Base-by-base conservation (phyloP, 2,888 invertebrate species). In the Pandemis cinnamomeana region DNA sequence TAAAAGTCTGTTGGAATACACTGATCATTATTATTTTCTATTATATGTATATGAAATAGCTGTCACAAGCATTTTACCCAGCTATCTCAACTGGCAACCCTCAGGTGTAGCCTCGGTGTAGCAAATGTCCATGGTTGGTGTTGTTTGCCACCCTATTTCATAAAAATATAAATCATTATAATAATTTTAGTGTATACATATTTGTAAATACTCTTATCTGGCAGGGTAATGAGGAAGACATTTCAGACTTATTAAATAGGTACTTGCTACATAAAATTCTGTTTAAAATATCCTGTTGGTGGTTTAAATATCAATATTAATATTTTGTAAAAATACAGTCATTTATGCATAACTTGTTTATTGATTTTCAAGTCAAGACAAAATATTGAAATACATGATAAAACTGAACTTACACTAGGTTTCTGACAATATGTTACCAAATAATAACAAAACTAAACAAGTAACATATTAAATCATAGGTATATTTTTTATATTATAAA, bases 381-480 rank as follows among this genome's bases (percentile, higher is more conserved):
- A 72, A 63, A 20, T 63, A 69, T 51, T 70, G 27, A n/a, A 71
- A 55, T 64, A 71, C 64, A 71, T 48, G 61, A 74, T 71, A 67
- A 70, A 74, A 70, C 53, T 70, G 66, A 74, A 71, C 67, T 67
- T 71, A 74, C 5, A n/a, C 74, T 74, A 74, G 67, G 67, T 74
- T 68, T 71, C 71, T 70, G 73, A 74, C 60, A 61, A 36, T 71
- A 72, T 68, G 46, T 55, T 75, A 75, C 68, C 68, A 61, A 75
- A 68, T 68, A 71, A 64, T 61, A 75, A 75, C 67, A 71, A 75
- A 75, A 71, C 68, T 58, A 71, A 74, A 68, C 68, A 75, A 66
- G 44, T 68, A 71, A 71, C 68, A 66, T 66, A 73, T 67, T 71
- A 60, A 75, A 60, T 75, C 36, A 51, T 72, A 72, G 15, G 63